These are phyloP conservation scores for Hypena proboscidalis DNA, from an alignment of 2,888 invertebrate genomes.

Conservation along the genomic window DNA sequence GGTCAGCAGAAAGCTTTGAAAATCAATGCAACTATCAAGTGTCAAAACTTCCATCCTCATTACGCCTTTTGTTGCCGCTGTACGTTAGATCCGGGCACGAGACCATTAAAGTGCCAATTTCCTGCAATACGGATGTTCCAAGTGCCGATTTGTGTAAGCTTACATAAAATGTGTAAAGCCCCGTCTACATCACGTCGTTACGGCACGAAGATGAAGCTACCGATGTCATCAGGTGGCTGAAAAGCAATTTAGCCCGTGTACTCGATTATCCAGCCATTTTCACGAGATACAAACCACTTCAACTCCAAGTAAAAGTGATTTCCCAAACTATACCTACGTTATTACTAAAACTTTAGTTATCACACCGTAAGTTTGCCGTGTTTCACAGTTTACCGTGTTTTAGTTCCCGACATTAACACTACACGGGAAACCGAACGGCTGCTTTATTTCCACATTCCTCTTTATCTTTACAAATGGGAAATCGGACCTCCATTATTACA, in stretches of 20 bases:
- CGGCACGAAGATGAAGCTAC: constrained; percentile 7
- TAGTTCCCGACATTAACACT: constrained; percentile 51
- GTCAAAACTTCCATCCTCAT: no score
- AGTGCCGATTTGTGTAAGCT: no score
- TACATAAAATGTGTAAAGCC: no score
- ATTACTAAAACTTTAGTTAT: constrained; percentile 35
- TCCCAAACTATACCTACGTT: constrained; percentile 35
- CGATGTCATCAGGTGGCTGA: constrained; percentile 48
- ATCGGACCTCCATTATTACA: constrained; percentile 63
- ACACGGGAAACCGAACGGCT: constrained; percentile 49
- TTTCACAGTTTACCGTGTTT: constrained; percentile 30
- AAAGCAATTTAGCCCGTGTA: constrained; percentile 51
- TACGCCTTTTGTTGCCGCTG: no score
- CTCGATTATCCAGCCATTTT: constrained; percentile 45
- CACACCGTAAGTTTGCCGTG: constrained; percentile 19
- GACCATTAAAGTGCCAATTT: no score
- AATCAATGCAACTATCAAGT: no score
- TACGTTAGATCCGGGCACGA: no score
- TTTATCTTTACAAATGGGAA: constrained; percentile 66
- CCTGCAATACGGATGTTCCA: no score
- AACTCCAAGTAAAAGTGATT: constrained; percentile 47
- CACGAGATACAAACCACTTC: constrained; percentile 46
- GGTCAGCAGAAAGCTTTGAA: no score
- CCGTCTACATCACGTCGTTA: background rate
- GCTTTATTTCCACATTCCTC: constrained; percentile 57